Base-by-base conservation (phyloP, 2,797 vertebrate species). In the Parotocinclus haroldoi region DNA sequence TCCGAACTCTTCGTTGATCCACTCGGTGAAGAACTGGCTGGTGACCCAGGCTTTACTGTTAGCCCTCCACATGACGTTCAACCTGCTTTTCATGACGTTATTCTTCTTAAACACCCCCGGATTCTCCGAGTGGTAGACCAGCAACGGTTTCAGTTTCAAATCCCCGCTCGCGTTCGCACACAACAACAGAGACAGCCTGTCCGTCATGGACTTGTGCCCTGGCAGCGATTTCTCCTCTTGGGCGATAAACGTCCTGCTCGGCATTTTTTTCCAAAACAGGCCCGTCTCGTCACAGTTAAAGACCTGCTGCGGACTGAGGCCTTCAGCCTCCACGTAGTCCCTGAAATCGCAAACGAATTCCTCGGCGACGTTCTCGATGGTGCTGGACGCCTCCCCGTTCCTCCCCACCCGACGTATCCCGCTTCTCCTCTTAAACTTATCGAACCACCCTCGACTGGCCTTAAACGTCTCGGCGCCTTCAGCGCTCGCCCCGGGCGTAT, bases 231-330 rank as follows among this genome's bases (percentile, higher is more conserved):
- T 65, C 38, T 74, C 66, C 13, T 84, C 78, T 53, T 66, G 36
- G 0, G 62, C 67, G 17, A 78, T 67, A 68, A 71, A 63, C 40
- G 81, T 73, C 19, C 69, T 55, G 13, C 42, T 39, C 4, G 69
- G 73, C 76, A 77, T 78, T 55, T 68, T 73, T 44, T 82, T 81
- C 76, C 79, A 82, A 65, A 79, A 84, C 0, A 81, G 72, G 11
- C 83, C 74, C 0, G 55, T 80, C 72, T 84, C 74, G 0, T 81
- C 80, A 10, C 76, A 64, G 0, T 80, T 77, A 66, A 83, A 76
- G 13, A 73, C 67, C 51, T 76, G 70, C 11, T 76, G 46, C 10
- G 70, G 58, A 7, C 50, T 18, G 42, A 56, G 76, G 1, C 55
- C 59, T 16, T 66, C 63, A 7, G 10, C 39, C 6, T 44, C 39